phyloP scores from a whole-genome alignment of 2,797 vertebrate genomes.

The Rhynchonycteris naso region DNA sequence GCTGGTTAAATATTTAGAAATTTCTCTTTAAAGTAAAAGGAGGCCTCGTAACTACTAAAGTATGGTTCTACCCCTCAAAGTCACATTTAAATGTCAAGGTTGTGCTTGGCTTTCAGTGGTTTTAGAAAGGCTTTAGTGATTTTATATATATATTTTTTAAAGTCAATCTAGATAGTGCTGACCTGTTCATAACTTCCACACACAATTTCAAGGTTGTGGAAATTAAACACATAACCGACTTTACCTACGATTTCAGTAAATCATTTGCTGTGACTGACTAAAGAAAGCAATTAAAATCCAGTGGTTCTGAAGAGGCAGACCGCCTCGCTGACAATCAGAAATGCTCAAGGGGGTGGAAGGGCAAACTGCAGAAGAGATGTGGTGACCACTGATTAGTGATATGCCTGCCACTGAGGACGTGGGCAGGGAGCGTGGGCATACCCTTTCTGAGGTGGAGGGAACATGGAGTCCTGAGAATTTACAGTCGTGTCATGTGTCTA shows the following conservation, averaged over 20 bases:
- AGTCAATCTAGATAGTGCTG: not conserved
- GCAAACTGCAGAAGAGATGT: too few relatives aligned
- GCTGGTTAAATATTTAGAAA: constrained; percentile 58
- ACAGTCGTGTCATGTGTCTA: not conserved
- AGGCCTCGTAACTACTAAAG: constrained; percentile 1
- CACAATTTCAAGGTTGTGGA: not conserved
- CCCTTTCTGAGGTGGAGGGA: constrained; percentile 14
- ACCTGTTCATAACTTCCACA: not conserved
- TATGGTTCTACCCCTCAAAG: not conserved
- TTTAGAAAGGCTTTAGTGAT: not conserved
- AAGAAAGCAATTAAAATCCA: constrained; percentile 12
- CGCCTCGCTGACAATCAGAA: too few relatives aligned
- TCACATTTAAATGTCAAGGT: not conserved
- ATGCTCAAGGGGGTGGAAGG: too few relatives aligned
- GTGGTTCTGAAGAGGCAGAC: too few relatives aligned
- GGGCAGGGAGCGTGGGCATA: too few relatives aligned
- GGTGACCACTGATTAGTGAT: too few relatives aligned
- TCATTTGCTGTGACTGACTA: not conserved
- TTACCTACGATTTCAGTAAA: not conserved
- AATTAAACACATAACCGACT: not conserved
- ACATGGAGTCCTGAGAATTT: not conserved
- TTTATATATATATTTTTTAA: not conserved
- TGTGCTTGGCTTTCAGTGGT: not conserved
- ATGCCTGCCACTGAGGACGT: too few relatives aligned
- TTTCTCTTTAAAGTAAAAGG: constrained; percentile 29